Conservation (phyloP, 30 jellyfish, hydroid and myxozoan species). For the Chrysaora quinquecirrha region DNA sequence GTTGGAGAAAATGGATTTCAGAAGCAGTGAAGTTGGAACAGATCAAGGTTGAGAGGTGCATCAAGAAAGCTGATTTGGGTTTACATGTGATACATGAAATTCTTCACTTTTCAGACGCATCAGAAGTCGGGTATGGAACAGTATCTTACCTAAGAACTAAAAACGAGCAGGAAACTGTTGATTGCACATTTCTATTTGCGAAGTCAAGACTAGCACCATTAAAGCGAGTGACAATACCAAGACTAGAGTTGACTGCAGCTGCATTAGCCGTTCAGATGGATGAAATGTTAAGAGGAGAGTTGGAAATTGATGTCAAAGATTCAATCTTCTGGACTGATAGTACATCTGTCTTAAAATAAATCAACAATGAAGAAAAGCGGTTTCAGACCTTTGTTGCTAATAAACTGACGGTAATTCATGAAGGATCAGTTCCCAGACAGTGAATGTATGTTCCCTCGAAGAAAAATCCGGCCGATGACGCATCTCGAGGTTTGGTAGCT, state of each 20-base stretch:
- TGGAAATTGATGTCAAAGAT: constrained; percentile 12
- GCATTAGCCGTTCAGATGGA: constrained; percentile 28
- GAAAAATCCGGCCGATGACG: not conserved
- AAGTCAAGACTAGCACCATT: constrained; percentile 57
- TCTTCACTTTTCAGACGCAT: constrained; percentile 51
- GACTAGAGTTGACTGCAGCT: constrained; percentile 60
- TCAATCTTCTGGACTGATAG: constrained; percentile 72
- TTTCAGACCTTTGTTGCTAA: constrained; percentile 56
- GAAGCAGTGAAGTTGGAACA: constrained; percentile 40
- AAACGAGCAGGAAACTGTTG: constrained; percentile 25
- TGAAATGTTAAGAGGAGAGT: constrained; percentile 24
- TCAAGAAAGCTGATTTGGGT: constrained; percentile 37
- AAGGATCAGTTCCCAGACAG: constrained; percentile 33
- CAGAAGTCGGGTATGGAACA: constrained; percentile 56
- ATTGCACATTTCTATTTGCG: constrained; percentile 46
- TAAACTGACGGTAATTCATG: constrained; percentile 50
- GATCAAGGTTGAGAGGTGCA: constrained; percentile 13
- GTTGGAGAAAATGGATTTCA: constrained; percentile 38
- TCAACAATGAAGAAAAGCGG: constrained; percentile 27
- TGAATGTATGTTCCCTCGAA: not conserved
- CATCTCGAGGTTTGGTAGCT: not conserved
- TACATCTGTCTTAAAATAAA: constrained; percentile 44
- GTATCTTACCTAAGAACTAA: constrained; percentile 55
- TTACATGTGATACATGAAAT: constrained; percentile 3
- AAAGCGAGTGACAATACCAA: constrained; percentile 43